Evolutionary conservation across 1,140 invertebrate species (phyloP).

Genomic region (Phocides pigmalion): DNA sequence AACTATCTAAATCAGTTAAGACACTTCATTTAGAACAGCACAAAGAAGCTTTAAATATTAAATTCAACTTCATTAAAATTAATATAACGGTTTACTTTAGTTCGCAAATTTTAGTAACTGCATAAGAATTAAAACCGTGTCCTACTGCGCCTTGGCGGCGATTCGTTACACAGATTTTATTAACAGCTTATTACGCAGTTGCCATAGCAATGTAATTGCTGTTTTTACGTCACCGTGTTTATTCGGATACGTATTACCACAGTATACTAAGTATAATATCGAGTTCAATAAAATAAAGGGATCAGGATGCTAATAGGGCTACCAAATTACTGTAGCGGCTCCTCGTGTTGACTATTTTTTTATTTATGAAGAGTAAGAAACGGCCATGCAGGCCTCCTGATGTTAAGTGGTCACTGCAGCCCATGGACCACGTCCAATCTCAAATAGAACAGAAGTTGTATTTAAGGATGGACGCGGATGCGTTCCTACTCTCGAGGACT

Average conservation of each 20-base stretch:
- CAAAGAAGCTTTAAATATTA: not conserved
- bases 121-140: conserved; percentile 13
- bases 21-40: not conserved
- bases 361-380: too few relatives aligned
- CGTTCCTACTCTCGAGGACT: too few relatives aligned
- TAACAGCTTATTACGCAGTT: conserved; percentile 15
- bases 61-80: not conserved
- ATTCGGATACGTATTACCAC: conserved; percentile 19
- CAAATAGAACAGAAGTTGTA: too few relatives aligned
- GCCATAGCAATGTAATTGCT: conserved; percentile 24
- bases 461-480: too few relatives aligned
- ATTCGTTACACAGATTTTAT: conserved; percentile 32
- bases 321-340: too few relatives aligned
- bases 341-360: too few relatives aligned
- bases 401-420: too few relatives aligned
- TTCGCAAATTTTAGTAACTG: conserved; percentile 11
- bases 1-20: not conserved
- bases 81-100: not conserved
- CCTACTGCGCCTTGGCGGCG: conserved; percentile 22
- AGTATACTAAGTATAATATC: not conserved
- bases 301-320: too few relatives aligned
- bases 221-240: conserved; percentile 21
- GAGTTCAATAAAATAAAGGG: too few relatives aligned
- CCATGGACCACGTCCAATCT: too few relatives aligned
- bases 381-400: too few relatives aligned